Base-by-base conservation (phyloP, 2,888 invertebrate species). In the Nipponacmea schrenckii region DNA sequence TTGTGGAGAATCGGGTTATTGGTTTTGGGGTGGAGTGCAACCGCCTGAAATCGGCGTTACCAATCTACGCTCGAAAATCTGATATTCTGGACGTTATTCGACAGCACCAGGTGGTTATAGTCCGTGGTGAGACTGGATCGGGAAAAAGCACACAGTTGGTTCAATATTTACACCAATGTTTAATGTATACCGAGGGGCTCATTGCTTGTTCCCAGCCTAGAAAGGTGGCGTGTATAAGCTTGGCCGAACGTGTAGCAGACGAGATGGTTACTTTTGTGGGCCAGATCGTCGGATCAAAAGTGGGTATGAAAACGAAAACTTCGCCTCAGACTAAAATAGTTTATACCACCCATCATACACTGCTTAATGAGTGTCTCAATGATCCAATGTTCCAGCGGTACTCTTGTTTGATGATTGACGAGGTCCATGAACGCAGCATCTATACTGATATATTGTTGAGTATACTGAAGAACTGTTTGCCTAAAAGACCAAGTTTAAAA, bases 61-160 rank as follows among this genome's bases (percentile, higher is more conserved):
- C 88, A 15, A 87, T 88, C 68, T 87, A 87, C 74, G 84, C 84
- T n/a, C 66, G 77, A 7, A 74, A 84, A n/a, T 68, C 74, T 4
- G 80, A 83, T 7, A 85, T 88, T 15, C 62, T 86, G 0, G 72
- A 80, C 0, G 67, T 74, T 20, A 79, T 88, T 0, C 64, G 62
- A 20, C 39, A 79, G 4, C 81, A 87, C 68, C 84, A 83, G 62
- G 86, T 88, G 1, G 77, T 79, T 24, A 79, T 89, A 4, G 76
- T 89, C 1, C 77, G 86, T 20, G 89, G 87, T 5, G 88, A 89
- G 72, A 89, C 89, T 5, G 89, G 89, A 4, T 89, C 88, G 0
- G 89, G 89, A 0, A 89, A 89, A 74, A 89, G 24, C 89, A 89
- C n/a, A n/a, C n/a, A n/a, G 78, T 74, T 89, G 70, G 79, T 81